These are phyloP conservation scores for Heloderma charlesbogerti DNA, from an alignment of 2,113 vertebrate genomes.

Conservation along the genomic window DNA sequence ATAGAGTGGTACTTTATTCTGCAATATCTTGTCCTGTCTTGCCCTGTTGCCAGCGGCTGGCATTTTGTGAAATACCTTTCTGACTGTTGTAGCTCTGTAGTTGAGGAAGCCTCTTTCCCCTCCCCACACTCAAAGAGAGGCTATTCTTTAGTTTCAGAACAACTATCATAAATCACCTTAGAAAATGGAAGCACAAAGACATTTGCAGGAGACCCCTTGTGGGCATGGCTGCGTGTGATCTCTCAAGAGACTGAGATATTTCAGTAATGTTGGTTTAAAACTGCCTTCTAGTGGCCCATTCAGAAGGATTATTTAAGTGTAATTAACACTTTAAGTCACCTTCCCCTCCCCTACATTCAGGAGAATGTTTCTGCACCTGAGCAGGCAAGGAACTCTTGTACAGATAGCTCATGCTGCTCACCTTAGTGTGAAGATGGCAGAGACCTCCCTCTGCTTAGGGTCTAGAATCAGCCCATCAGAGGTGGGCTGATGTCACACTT, in stretches of 20 bases:
- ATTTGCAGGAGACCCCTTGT: background rate
- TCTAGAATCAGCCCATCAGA: background rate
- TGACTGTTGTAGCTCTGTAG: background rate
- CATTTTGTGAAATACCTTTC: background rate
- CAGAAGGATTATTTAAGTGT: background rate
- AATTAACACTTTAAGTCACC: too few species aligned
- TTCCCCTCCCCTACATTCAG: background rate
- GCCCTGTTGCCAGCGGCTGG: background rate
- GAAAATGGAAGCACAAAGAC: background rate
- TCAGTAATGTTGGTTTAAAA: background rate
- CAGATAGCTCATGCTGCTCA: background rate
- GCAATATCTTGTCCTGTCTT: background rate
- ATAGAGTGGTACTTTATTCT: too few species aligned
- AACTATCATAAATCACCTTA: background rate
- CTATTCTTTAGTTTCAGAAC: background rate
- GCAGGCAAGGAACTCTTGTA: too few species aligned
- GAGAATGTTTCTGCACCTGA: background rate
- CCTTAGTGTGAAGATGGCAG: background rate
- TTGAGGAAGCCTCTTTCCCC: background rate
- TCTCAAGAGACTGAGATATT: too few species aligned
- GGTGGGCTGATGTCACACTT: background rate
- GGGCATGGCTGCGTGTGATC: background rate
- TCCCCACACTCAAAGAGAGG: accelerated
- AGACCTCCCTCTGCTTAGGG: background rate
- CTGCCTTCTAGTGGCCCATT: background rate